phyloP scores from a whole-genome alignment of 2,888 invertebrate species.

The Hyposoter dolosus region DNA sequence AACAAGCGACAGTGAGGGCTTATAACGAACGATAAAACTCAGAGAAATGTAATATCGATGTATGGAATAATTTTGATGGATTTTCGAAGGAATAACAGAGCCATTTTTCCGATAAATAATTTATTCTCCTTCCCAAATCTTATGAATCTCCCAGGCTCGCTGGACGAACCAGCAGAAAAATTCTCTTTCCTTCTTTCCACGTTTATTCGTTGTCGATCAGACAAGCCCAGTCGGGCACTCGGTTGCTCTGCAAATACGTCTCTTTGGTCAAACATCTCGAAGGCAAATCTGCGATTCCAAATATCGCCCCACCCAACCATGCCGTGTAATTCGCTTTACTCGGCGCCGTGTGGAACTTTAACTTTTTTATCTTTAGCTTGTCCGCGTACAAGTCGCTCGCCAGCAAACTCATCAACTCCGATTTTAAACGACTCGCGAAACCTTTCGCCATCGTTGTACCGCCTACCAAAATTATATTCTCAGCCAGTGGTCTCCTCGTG shows the following conservation, averaged over 20 bases:
- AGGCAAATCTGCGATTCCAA: conserved; percentile 90
- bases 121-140: conserved; percentile 41
- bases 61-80: conserved; percentile 36
- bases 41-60: conserved; percentile 32
- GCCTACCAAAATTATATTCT: conserved; percentile 94
- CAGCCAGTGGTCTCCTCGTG: conserved; percentile 90
- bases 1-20: conserved; percentile 36
- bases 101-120: conserved; percentile 58
- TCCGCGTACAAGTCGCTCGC: conserved; percentile 88
- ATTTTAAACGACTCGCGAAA: conserved; percentile 91
- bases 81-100: conserved; percentile 48
- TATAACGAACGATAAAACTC: conserved; percentile 25
- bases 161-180: not conserved
- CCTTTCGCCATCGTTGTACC: conserved; percentile 95
- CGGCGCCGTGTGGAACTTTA: conserved; percentile 93
- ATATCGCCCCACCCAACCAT: conserved; percentile 95
- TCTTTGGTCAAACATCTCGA: conserved; percentile 91
- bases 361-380: conserved; percentile 87
- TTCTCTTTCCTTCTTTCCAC: not conserved
- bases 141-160: conserved; percentile 13
- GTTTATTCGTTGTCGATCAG: conserved; percentile 86
- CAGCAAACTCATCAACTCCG: conserved; percentile 91
- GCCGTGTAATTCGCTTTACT: conserved; percentile 93
- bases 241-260: conserved; percentile 88
- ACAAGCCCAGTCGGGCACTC: conserved; percentile 94